phyloP scores from a whole-genome alignment of 2,888 invertebrate species.

The Heteromyza rotundicornis region DNA sequence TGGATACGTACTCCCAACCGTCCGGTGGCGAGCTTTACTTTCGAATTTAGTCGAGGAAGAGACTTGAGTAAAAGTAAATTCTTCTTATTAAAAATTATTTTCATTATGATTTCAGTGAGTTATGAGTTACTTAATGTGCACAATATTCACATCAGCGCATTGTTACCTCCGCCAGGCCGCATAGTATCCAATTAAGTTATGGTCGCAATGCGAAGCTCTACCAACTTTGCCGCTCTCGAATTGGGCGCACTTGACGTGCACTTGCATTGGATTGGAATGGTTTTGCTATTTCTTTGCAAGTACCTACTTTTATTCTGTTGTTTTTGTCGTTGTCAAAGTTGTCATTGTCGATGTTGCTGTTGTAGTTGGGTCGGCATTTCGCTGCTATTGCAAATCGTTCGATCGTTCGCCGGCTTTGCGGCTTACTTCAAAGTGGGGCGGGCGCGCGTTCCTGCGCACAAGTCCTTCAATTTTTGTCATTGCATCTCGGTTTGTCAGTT shows the following conservation, averaged over 20 bases:
- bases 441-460: slow-evolving; percentile 1
- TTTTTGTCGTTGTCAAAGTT: not conserved
- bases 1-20: no score
- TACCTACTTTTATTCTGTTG: not conserved
- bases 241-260: not conserved
- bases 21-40: no score
- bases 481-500: not conserved
- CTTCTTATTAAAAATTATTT: no score
- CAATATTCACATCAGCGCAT: not conserved
- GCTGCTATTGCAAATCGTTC: not conserved
- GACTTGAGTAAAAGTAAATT: no score
- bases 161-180: no score
- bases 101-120: no score
- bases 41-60: no score
- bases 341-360: not conserved
- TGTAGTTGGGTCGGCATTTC: not conserved
- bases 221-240: not conserved
- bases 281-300: not conserved
- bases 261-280: not conserved
- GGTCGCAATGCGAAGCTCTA: not conserved
- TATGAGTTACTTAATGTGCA: not conserved
- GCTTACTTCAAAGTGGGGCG: not conserved
- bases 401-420: not conserved
- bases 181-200: no score
- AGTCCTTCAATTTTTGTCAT: slow-evolving; percentile 7